A percentile compares a stretch with the other conserved stretches of the same genome.
Evolutionary conservation across 2,888 invertebrate species (phyloP).

Genomic region (Caenorhabditis japonica): DNA sequence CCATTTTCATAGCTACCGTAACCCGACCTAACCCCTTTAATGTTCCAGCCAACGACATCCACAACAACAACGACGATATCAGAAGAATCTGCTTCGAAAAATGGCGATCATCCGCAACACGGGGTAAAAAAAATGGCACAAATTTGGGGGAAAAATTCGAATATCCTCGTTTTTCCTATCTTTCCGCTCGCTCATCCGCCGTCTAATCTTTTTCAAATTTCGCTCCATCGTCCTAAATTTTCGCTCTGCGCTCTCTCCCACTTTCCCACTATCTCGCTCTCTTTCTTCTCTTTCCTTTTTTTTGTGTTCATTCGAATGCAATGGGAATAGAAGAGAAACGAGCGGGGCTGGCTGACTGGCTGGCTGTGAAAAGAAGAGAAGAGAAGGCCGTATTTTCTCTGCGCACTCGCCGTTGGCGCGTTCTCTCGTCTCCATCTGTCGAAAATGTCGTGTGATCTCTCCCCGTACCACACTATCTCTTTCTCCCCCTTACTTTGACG

Average conservation of each 20-base stretch:
- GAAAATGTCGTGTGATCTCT: not conserved
- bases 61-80: not conserved
- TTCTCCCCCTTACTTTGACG: not conserved
- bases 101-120: conserved; percentile 18
- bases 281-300: too few species aligned
- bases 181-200: conserved; percentile 31
- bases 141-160: too few species aligned
- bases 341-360: too few species aligned
- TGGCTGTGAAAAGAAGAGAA: too few species aligned
- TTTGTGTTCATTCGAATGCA: too few species aligned
- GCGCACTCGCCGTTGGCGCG: conserved; percentile 21
- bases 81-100: not conserved
- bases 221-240: too few species aligned
- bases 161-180: conserved; percentile 10
- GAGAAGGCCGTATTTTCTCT: too few species aligned
- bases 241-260: too few species aligned
- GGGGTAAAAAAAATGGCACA: too few species aligned
- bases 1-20: not conserved
- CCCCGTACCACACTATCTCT: not conserved
- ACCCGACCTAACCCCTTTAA: not conserved
- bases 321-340: too few species aligned
- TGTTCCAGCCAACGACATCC: conserved; percentile 35
- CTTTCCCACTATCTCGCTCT: too few species aligned
- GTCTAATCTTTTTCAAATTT: conserved; percentile 25
- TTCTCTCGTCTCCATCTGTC: conserved; percentile 5